These are phyloP conservation scores for Neolamprologus fasciatus DNA, from an alignment of 2,113 vertebrate species.

Conservation along the genomic window DNA sequence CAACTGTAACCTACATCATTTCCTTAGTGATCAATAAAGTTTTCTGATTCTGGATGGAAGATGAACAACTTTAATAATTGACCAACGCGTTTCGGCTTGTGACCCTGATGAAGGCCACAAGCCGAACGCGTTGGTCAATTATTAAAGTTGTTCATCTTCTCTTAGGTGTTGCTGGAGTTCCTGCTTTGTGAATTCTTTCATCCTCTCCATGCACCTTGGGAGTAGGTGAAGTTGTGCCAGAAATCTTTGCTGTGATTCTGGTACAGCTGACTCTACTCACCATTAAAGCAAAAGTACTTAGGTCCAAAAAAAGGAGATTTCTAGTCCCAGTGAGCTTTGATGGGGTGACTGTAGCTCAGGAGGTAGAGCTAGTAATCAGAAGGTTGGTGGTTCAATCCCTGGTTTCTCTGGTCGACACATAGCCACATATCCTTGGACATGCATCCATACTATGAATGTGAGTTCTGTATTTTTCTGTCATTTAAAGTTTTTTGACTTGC, in stretches of 20 bases:
- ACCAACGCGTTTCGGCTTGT: rapidly evolving
- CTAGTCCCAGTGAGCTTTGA: background rate
- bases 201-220: background rate
- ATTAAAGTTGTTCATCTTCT: background rate
- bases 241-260: background rate
- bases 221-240: background rate
- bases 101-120: background rate
- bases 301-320: background rate
- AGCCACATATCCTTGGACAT: background rate
- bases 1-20: background rate
- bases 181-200: background rate
- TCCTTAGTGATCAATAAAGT: background rate
- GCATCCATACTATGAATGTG: background rate
- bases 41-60: background rate
- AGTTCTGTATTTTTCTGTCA: background rate
- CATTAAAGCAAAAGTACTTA: background rate
- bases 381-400: background rate
- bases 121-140: background rate
- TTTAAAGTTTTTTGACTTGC: background rate
- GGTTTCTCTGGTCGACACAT: background rate
- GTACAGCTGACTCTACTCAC: background rate
- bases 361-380: background rate
- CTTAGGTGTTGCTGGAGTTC: background rate
- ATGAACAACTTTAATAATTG: background rate
- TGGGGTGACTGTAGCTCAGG: background rate